A percentile compares a stretch with the other conserved stretches of the same genome.
These are phyloP conservation scores for Sebastes kiyomatsui DNA, from an alignment of 2,797 vertebrate species.

Conservation along the genomic window DNA sequence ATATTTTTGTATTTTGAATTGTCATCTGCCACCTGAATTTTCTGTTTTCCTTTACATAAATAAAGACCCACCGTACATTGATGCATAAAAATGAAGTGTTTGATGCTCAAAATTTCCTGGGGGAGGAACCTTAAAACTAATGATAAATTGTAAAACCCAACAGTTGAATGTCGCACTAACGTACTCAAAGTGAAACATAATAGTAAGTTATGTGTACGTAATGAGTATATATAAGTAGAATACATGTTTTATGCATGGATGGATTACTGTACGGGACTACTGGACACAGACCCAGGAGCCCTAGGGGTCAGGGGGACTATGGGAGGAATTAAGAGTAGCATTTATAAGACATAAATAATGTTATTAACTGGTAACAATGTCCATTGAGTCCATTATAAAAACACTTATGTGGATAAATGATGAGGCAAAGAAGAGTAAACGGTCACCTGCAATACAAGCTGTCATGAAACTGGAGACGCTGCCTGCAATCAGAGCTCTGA, in stretches of 20 bases:
- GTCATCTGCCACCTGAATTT: background rate
- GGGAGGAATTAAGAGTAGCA: too few species aligned
- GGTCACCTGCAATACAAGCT: constrained; percentile 88
- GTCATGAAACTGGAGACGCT: constrained; percentile 88
- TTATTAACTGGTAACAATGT: background rate
- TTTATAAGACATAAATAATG: background rate
- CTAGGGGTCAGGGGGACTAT: too few species aligned
- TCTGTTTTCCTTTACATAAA: background rate
- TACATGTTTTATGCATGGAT: background rate
- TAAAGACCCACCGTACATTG: background rate
- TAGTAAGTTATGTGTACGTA: background rate
- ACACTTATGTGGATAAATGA: background rate
- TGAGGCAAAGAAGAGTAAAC: background rate
- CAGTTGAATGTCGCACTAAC: background rate
- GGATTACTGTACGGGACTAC: background rate
- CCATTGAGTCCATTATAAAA: background rate
- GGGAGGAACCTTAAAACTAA: background rate
- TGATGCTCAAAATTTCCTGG: background rate
- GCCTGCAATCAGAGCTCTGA: constrained; percentile 87
- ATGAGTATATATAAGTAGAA: background rate
- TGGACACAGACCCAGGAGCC: background rate
- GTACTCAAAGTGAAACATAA: background rate
- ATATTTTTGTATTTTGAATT: background rate
- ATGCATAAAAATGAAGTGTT: background rate
- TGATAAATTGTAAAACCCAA: background rate